These are phyloP conservation scores for Syngnathus rostellatus DNA, from an alignment of 2,797 vertebrate species.

Conservation along the genomic window DNA sequence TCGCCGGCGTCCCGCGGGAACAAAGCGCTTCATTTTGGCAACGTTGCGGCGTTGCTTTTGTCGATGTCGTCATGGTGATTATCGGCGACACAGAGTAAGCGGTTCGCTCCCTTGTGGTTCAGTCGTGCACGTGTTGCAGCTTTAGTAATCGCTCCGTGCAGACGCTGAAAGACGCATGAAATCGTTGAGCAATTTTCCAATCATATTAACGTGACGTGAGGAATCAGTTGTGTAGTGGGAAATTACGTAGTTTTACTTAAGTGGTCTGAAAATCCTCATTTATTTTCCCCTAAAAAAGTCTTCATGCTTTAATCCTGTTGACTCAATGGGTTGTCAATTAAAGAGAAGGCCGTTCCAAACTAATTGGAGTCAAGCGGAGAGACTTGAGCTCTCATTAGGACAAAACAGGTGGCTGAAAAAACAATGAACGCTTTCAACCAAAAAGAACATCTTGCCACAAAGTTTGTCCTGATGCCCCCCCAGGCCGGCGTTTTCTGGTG, in stretches of 20 bases:
- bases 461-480: too few species aligned
- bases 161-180: constrained; percentile 22
- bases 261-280: background rate
- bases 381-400: too few species aligned
- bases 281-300: background rate
- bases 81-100: constrained; percentile 17
- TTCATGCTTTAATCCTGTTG: too few species aligned
- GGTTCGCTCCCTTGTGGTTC: constrained; percentile 25
- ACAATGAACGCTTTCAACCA: too few species aligned
- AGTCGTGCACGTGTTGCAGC: constrained; percentile 27
- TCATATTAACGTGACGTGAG: background rate
- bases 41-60: constrained; percentile 9
- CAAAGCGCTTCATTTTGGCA: constrained; percentile 28
- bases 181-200: background rate
- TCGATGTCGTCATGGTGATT: constrained; percentile 61
- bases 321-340: too few species aligned
- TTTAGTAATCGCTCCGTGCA: constrained; percentile 32
- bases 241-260: background rate
- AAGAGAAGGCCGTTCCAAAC: too few species aligned
- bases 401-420: too few species aligned
- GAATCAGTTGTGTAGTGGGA: background rate
- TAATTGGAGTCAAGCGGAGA: too few species aligned
- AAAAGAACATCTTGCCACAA: too few species aligned
- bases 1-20: constrained; percentile 17
- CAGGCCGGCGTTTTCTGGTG: too few species aligned